Base-by-base conservation (phyloP, 2,888 invertebrate genomes). In the Calameuta idolon region DNA sequence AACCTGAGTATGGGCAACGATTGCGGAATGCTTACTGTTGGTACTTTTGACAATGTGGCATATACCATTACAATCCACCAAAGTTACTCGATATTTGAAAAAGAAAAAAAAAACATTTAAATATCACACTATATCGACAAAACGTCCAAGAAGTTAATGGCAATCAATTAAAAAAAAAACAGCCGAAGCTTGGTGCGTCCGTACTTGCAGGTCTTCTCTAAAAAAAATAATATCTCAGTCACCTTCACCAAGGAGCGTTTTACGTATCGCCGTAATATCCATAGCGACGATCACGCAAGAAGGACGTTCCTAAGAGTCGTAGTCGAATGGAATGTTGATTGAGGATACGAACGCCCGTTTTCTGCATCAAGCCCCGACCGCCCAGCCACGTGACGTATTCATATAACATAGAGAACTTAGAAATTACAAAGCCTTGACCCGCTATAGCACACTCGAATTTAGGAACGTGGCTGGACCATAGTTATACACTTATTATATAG, bases 201-300 rank as follows among this genome's bases (percentile, higher is more conserved):
- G 84, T 84, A 85, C 84, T 80, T 83, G 79, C 69, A 79, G 84
- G 85, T 85, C 86, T 87, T 87, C 86, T 68, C 68, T 71, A 55
- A 55, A 9, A 9, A 5, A 55, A 55, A 9, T 12, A 37, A 37
- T 23, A 55, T 55, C 55, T 23, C 9, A 55, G 55, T 55, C 5
- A 55, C 55, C 55, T 55, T 55, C 23, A 55, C 23, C 55, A 74
- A 11, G n/a, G 35, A 30, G 71, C 35, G 76, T 76, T 77, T 79
- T 76, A 78, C 77, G 77, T 81, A 78, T 77, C 74, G 79, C 76
- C 80, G 69, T 68, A 12, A 31, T 33, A 79, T 55, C 81, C 83
- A 80, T 23, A 23, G 55, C 55, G 23, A 15, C 55, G 55, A 55
- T 55, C 55, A 55, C 55, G 71, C 71, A 23, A 71, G 71, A 71